Percentiles rank a stretch among this genome's conserved stretches.
Conservation (phyloP, 2,797 vertebrate genomes). For the Poecilia picta region DNA sequence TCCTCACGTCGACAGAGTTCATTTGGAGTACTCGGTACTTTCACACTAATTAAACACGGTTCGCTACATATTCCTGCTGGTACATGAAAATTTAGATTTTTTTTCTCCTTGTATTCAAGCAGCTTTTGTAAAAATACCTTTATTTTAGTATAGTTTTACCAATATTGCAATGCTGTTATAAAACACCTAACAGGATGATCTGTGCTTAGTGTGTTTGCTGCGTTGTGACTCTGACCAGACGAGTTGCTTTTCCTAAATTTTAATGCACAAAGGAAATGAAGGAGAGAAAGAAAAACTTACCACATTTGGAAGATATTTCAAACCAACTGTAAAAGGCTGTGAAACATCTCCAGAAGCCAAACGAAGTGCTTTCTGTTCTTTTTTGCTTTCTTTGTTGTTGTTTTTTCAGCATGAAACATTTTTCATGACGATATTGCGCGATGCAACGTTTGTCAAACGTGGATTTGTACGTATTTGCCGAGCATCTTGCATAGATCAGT, state of each 20-base stretch:
- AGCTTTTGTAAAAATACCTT: not conserved
- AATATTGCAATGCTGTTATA: not conserved
- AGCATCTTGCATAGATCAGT: not conserved
- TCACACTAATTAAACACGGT: conserved; percentile 4
- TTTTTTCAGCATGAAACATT: not conserved
- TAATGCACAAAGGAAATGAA: conserved; percentile 1
- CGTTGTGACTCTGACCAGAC: conserved; percentile 1
- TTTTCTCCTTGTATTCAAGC: not conserved
- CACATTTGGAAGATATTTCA: conserved; percentile 11
- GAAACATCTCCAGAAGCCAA: conserved; percentile 19
- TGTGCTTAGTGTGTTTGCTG: not conserved
- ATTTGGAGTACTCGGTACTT: not conserved
- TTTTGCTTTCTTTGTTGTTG: not conserved
- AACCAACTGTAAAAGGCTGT: conserved; percentile 13
- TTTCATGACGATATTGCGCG: not conserved
- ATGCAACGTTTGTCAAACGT: not conserved
- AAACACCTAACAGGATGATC: not conserved
- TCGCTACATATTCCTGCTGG: not conserved
- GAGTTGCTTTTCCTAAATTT: conserved; percentile 2
- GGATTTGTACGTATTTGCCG: not conserved
- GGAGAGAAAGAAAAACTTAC: conserved; percentile 7
- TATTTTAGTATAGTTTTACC: not conserved
- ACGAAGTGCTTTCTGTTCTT: not conserved
- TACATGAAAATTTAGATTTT: not conserved
- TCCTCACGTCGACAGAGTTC: conserved; percentile 10